Evolutionary conservation across 2,113 vertebrate species (phyloP), one percentile per base, ranked within the genome.

Genomic region (Pampusana beccarii): DNA sequence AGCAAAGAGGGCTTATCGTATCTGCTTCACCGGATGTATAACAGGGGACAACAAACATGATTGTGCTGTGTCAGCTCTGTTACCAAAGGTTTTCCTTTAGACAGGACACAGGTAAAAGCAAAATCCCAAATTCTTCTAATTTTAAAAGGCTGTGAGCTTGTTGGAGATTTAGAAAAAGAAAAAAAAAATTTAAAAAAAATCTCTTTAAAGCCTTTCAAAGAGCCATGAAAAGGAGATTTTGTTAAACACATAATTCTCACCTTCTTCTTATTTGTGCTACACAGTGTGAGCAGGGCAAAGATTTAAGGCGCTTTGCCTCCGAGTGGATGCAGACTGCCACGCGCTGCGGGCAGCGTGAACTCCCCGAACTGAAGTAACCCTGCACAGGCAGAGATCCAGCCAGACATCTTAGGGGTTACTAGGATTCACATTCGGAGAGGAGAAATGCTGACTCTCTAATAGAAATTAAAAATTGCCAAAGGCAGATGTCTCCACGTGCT

Each of bases 391-490:
- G 83, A 54, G 91, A 96, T 80, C 97, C 97, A 98, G 94, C 75
- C 97, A 98, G 97, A 97, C 96, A 17, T 90, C 94, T 79, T 80
- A 17, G 80, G 78, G 97, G 97, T 98, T 97, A 98, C 94, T 97
- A 88, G 90, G 92, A 97, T 96, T 96, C 96, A 96, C 4, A 23
- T 4, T 38, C 42, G 51, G 80, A 85, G 72, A 97, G 79, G 23
- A 97, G 96, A 90, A 98, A 97, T 75, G 65, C 33, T 48, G 93
- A 87, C 86, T 66, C 23, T 50, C 67, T 64, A 89, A 94, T 75
- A 97, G 95, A 97, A 97, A 96, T 72, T 46, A 91, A 92, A 90
- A 97, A 77, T 42, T 82, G 97, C 96, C 80, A 74, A 96, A 92
- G 50, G 60, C 88, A 95, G 80, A 80, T 42, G 70, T 80, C 90